Base-by-base conservation (phyloP, 2,797 vertebrate genomes). In the Siniperca undulata region DNA sequence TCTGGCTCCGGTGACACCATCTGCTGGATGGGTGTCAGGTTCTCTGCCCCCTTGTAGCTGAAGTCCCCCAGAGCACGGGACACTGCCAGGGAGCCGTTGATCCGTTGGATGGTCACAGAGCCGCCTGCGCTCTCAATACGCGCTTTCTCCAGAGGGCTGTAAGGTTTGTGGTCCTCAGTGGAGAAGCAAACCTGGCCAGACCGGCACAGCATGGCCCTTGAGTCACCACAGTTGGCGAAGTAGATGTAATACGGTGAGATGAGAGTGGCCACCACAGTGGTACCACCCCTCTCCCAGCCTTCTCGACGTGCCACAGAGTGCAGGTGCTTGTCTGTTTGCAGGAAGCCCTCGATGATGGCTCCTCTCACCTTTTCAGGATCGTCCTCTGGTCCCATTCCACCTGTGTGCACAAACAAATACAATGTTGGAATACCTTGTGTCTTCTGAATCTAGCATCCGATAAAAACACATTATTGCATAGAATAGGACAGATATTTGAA, bases 1-100 rank as follows among this genome's bases (percentile, higher is more conserved):
- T 97, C 97, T 0, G 97, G 97, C 89, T 97, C 96, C 0, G 97
- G 96, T 0, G 97, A 97, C 58, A 97, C 96, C 90, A 97, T 96
- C 88, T 97, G 97, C 83, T 96, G 90, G 27, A 90, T 90, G 5
- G 95, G 90, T 0, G 90, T 81, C 38, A 96, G 88, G 94, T 96
- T 96, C 70, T 96, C 95, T 0, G 91, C 96, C 6, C 94, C 95
- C 93, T 97, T 97, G 93, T 96, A 97, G 90, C 94, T 93, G 82
- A 97, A 97, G 89, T 97, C 96, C 0, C 97, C 97, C 79, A 97
- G 91, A 0, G 96, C 96, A 0, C 96, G 94, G 9, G 96, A 98
- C 55, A 97, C 96, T 0, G 97, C 97, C 92, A 97, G 83, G 4
- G 97, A 97, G 67, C 97, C 96, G 5, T 97, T 96, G 88, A 97